Base-by-base conservation (phyloP, 64 coral and sea anemone genomes). In the Orbicella faveolata region DNA sequence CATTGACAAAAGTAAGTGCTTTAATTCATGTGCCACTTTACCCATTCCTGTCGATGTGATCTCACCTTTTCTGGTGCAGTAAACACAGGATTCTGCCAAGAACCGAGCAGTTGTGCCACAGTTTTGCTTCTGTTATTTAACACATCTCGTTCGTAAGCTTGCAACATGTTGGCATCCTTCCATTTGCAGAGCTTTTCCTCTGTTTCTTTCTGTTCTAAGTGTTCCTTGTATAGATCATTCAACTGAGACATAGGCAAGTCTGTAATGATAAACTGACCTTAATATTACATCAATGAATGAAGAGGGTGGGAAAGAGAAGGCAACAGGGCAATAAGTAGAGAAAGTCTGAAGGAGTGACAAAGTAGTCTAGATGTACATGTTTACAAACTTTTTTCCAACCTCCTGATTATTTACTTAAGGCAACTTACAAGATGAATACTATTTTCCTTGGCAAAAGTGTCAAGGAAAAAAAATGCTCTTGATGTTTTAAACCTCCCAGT, bases 11-110 rank as follows among this genome's bases (percentile, higher is more conserved):
- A 53, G 10, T 6, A 53, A 53, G 1, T 4, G 52, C 4, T 6
- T 4, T 4, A 53, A 53, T 53, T 53, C 1, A 53, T 53, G 52
- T 14, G 15, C 55, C 9, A 12, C 9, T 59, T 16, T 59, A 59
- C 55, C 55, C 55, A 59, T 59, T 59, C 55, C 55, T 14, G 55
- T 59, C 13, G 15, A 59, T 16, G 15, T 59, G 4, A 73, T 70
- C 74, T 90, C 80, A 86, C 84, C 89, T 75, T 86, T 88, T 33
- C 89, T 64, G 89, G 33, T 61, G 75, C 61, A 34, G 39, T 26
- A 91, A 95, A 95, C 21, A 95, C 93, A 83, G 93, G 93, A 83
- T 95, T 95, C 19, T 66, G 41, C 93, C 93, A 95, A 55, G 68
- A 63, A 19, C 80, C 73, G 2, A 91, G 83, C 84, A 95, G 90